Evolutionary conservation across 35 echinoderm and acorn worm genomes (phyloP).

Genomic region (Stichopus chloronotus): DNA sequence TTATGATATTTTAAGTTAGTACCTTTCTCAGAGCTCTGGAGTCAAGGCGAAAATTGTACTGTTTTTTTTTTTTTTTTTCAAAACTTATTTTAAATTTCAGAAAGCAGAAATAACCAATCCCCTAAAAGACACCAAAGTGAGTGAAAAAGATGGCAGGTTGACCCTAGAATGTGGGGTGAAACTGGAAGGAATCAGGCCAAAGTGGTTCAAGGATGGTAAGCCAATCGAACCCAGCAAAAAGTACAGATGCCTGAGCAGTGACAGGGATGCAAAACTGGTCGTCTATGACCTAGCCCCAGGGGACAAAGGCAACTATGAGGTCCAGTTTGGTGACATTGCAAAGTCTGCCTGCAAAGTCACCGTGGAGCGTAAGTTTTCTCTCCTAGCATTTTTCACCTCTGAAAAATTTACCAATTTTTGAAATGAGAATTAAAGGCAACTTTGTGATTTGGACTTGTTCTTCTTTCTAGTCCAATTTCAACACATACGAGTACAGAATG

Average conservation of each 20-base stretch:
- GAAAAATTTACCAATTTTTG: background rate
- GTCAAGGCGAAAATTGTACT: background rate
- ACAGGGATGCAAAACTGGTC: constrained; percentile 60
- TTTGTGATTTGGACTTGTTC: background rate
- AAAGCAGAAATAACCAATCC: constrained; percentile 76
- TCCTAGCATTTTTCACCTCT: background rate
- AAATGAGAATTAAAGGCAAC: background rate
- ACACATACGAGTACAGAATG: background rate
- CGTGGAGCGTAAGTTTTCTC: constrained; percentile 79
- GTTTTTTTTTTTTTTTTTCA: background rate
- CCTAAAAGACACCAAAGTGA: constrained; percentile 71
- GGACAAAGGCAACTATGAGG: constrained; percentile 84
- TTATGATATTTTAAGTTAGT: too few species aligned
- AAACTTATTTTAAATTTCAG: background rate
- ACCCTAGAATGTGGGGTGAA: constrained; percentile 71
- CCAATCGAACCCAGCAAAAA: constrained; percentile 78
- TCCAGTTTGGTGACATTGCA: constrained; percentile 78
- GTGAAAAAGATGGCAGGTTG: constrained; percentile 82
- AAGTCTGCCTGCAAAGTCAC: constrained; percentile 74
- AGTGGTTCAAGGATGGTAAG: constrained; percentile 94
- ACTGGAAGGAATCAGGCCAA: constrained; percentile 65
- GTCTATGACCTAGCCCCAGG: constrained; percentile 67
- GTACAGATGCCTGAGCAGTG: constrained; percentile 68
- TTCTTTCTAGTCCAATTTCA: background rate
- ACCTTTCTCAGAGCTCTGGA: too few species aligned